phyloP scores from a whole-genome alignment of 2,797 vertebrate genomes.

The Tokudaia muenninki region DNA sequence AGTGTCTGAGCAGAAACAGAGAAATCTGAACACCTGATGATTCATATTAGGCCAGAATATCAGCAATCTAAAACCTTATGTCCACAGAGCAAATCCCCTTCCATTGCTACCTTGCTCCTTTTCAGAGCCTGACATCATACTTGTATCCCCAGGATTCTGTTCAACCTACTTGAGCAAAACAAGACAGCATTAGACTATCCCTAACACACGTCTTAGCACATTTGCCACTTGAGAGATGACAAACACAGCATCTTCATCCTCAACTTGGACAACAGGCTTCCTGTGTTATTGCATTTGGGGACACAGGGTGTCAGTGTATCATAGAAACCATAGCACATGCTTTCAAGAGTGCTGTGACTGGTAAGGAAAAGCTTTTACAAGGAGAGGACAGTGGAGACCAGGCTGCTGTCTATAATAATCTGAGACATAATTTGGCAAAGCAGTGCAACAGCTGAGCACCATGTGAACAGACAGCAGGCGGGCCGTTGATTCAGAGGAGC shows the following conservation, averaged over 20 bases:
- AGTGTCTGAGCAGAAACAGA: conserved; percentile 42
- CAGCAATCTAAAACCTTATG: conserved; percentile 73
- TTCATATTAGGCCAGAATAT: not conserved
- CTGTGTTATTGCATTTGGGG: conserved; percentile 59
- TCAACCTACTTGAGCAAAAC: conserved; percentile 87
- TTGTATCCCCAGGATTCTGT: conserved; percentile 84
- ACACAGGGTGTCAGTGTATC: not conserved
- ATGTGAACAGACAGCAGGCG: not conserved
- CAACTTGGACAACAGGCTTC: conserved; percentile 49
- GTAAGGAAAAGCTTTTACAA: conserved; percentile 61
- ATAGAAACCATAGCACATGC: conserved; percentile 1
- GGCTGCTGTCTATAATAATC: conserved; percentile 45
- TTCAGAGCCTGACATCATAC: conserved; percentile 85
- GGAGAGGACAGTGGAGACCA: not conserved
- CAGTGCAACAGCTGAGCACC: not conserved
- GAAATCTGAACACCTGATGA: conserved; percentile 40
- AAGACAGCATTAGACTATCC: conserved; percentile 84
- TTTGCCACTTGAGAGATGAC: conserved; percentile 43
- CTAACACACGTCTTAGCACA: conserved; percentile 69
- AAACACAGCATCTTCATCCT: conserved; percentile 70
- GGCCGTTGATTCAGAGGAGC: not conserved
- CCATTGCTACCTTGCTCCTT: conserved; percentile 84
- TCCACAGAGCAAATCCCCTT: conserved; percentile 85
- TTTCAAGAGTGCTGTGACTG: conserved; percentile 70
- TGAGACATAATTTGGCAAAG: conserved; percentile 18